A percentile compares a stretch with the other conserved stretches of the same genome.
phyloP scores from a whole-genome alignment of 2,888 invertebrate species.

The Brachynemurus nebulosus region DNA sequence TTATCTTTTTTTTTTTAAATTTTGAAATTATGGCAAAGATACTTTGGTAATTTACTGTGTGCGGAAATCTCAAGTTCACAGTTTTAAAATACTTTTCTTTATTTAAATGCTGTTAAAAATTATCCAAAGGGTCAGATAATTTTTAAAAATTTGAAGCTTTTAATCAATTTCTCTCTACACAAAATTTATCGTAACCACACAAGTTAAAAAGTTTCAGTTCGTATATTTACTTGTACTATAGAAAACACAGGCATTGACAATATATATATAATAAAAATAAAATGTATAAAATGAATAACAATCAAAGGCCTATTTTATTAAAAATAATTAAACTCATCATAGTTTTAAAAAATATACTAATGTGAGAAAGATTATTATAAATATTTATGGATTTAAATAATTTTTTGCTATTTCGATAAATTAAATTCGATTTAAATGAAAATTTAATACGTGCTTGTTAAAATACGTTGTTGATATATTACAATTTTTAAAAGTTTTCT shows the following conservation, averaged over 20 bases:
- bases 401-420: neutral
- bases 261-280: constrained; percentile 11
- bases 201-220: neutral
- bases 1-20: too few species aligned
- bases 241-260: constrained; percentile 14
- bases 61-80: too few species aligned
- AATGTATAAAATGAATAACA: too few species aligned
- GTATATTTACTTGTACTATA: neutral
- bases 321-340: neutral
- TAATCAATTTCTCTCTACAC: neutral
- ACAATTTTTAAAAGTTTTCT: too few species aligned
- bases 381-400: neutral
- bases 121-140: neutral
- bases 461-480: too few species aligned
- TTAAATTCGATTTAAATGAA: neutral
- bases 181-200: neutral
- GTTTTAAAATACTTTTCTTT: neutral
- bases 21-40: too few species aligned
- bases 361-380: neutral
- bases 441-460: too few species aligned
- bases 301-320: constrained; percentile 14
- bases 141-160: neutral
- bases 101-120: neutral
- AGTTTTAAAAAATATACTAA: neutral
- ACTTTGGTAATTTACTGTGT: too few species aligned